Evolutionary conservation across 2,888 invertebrate species (phyloP).

Genomic region (Chloromyia formosa): DNA sequence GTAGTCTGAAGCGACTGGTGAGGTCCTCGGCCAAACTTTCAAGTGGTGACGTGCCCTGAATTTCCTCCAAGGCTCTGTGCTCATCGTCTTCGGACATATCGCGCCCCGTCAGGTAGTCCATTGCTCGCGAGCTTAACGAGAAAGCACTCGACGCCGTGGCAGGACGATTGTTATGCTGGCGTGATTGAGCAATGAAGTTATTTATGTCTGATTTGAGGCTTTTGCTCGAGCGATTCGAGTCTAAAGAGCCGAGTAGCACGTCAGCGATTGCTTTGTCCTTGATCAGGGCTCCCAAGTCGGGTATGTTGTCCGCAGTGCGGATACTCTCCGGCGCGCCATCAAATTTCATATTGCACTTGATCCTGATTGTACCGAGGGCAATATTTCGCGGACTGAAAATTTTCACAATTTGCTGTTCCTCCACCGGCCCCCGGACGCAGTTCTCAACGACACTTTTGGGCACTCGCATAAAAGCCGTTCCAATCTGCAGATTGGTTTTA

Average conservation of each 20-base stretch:
- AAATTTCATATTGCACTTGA: conserved; percentile 45
- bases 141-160: neutral
- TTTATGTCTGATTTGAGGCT: conserved; percentile 27
- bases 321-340: neutral
- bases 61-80: conserved; percentile 61
- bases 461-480: conserved; percentile 44
- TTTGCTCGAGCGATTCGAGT: conserved; percentile 20
- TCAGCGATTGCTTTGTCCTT: neutral
- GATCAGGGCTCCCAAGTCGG: too few species aligned
- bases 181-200: conserved; percentile 18
- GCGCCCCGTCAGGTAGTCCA: conserved; percentile 61
- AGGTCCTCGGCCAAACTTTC: conserved; percentile 52
- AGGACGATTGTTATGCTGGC: conserved; percentile 16
- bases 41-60: conserved; percentile 62
- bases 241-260: neutral
- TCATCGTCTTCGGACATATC: conserved; percentile 62
- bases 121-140: conserved; percentile 52
- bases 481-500: conserved; percentile 50
- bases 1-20: conserved; percentile 27
- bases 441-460: conserved; percentile 42
- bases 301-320: neutral
- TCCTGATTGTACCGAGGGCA: conserved; percentile 41
- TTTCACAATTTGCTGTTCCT: conserved; percentile 18
- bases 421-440: neutral
- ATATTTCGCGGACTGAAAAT: conserved; percentile 47